Evolutionary conservation across 2,888 invertebrate species (phyloP), one percentile per base, ranked within the genome.

Genomic region (Nomada flava): DNA sequence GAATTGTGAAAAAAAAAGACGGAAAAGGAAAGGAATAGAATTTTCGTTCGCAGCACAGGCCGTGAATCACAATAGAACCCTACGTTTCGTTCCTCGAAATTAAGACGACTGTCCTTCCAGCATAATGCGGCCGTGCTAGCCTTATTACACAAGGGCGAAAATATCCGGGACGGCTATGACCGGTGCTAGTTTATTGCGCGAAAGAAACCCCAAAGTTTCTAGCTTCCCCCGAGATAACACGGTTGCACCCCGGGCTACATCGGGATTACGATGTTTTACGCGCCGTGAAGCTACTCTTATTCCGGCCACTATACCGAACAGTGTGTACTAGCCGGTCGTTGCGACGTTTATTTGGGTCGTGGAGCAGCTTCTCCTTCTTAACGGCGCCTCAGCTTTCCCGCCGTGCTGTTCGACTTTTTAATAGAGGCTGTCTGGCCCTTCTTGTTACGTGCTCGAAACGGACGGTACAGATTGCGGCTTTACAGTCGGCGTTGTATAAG

Each of bases 311-410:
- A 57, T 10, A 57, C 52, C 44, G 53, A 77, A 65, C 44, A 47
- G 57, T 18, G 42, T 53, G 23, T 53, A 18, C 57, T 68, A 62
- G 69, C 68, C 64, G 18, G 70, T 63, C 68, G 75, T 79, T 70
- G 20, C 44, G 63, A 53, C 85, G 82, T 86, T 90, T 89, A 89
- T 86, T 83, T 82, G 80, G 79, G 60, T 83, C 86, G 86, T 86
- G 83, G 84, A 73, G 71, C 84, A 83, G 83, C 86, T 80, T 75
- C 87, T 88, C 89, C 36, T 36, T 36, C 36, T 36, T 36, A 36
- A 88, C 88, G 79, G 77, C 80, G 77, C 78, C 76, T 84, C 83
- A 83, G 52, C 79, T 76, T 64, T 75, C 52, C 15, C 50, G 18
- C 52, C 23, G 26, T 9, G 47, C 44, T 4, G 53, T 26, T 20